Conservation (phyloP, 2,797 vertebrate genomes). For the Merluccius polli region DNA sequence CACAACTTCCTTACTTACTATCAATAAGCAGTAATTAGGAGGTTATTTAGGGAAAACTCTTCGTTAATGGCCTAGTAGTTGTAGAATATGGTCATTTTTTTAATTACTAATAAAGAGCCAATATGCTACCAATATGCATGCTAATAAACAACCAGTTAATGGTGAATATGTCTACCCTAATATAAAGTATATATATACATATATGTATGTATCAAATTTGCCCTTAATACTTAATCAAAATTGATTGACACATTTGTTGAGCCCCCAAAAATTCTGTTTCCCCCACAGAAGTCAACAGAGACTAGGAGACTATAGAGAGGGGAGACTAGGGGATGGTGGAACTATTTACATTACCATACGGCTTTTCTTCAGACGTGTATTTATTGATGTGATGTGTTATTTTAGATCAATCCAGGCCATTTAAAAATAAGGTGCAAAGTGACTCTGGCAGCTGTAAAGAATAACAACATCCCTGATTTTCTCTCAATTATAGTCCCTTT, state of each 20-base stretch:
- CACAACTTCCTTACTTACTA: too few species aligned
- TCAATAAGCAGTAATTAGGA: too few species aligned
- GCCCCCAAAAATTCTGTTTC: neutral
- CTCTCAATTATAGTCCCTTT: conserved; percentile 42
- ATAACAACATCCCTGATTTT: conserved; percentile 43
- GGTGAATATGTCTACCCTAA: too few species aligned
- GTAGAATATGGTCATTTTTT: too few species aligned
- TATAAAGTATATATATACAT: neutral
- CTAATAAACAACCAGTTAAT: too few species aligned
- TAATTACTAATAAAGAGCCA: too few species aligned
- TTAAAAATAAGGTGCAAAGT: conserved; percentile 35
- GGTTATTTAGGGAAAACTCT: too few species aligned
- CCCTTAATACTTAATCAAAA: neutral
- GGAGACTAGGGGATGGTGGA: neutral
- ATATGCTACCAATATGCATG: too few species aligned
- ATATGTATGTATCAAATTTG: neutral
- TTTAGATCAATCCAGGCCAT: conserved; percentile 24
- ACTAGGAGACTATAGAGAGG: too few species aligned
- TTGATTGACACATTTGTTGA: neutral
- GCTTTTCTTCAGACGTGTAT: too few species aligned
- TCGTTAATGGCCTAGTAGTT: too few species aligned
- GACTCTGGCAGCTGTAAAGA: conserved; percentile 42
- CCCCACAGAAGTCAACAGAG: neutral
- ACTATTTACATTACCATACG: neutral
- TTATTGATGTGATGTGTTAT: conserved; percentile 1